Evolutionary conservation across 2,888 invertebrate genomes (phyloP), one percentile per base, ranked within the genome.

Genomic region (Orchestes rusci): DNA sequence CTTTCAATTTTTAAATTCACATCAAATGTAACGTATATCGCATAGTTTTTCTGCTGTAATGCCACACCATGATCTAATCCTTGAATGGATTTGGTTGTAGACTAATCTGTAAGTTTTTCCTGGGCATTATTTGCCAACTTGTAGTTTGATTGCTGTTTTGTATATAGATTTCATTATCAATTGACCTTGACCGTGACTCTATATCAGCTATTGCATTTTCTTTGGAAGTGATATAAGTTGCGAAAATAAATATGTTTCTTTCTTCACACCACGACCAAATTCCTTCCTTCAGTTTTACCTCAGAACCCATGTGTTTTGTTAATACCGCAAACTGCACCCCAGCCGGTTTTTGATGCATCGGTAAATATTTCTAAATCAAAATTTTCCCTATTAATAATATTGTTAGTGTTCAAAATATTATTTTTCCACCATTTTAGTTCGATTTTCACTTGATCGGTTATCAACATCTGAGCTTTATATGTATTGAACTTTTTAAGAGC

Each of bases 221-320:
- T 30, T 36, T n/a, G 15, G 35, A 42, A 10, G 18, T 16, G 8
- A 42, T 36, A 18, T 43, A 43, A 10, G 37, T n/a, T 12, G 37
- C 43, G 32, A 31, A 43, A 31, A 43, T 16, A 13, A 32, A 37
- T 4, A 31, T 3, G n/a, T 43, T 18, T 17, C 43, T 15, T 20
- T 38, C 10, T 38, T 43, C 38, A 16, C 38, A 38, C 30, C 37
- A 43, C 10, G 19, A 12, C 43, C 43, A 38, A 16, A 43, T 19
- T 30, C 2, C 13, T 29, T 29, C 18, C 31, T 2, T 39, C 30
- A 10, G 15, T 4, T 18, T 30, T 19, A 18, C n/a, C n/a, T 31
- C 39, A 39, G 15, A 39, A 31, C 2, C 39, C 39, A 8, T 19
- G 39, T 3, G 39, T 13, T 16, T n/a, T 39, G 2, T 23, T n/a